phyloP scores from a whole-genome alignment of 2,888 invertebrate species.

The Anoplius nigerrimus region DNA sequence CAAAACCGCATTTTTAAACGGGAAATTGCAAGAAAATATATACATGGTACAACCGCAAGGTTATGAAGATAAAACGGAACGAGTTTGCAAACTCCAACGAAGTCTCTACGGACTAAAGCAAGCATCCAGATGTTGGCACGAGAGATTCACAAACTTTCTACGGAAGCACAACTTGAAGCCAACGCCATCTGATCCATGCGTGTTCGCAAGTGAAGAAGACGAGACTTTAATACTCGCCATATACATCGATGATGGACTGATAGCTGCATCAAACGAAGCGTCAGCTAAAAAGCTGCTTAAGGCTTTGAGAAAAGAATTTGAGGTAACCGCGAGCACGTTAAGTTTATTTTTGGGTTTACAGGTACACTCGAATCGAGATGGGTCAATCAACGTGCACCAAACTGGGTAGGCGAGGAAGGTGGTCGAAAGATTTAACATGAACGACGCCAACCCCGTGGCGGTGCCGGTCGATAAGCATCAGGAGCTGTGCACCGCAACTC shows the following conservation, averaged over 20 bases:
- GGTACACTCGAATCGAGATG: slow-evolving; percentile 3
- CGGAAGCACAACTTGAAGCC: slow-evolving; percentile 31
- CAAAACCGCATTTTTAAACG: no score
- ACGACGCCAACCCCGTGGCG: slow-evolving; percentile 14
- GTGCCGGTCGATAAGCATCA: slow-evolving; percentile 11
- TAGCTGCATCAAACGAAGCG: slow-evolving; percentile 16
- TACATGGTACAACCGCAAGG: no score
- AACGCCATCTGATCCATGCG: slow-evolving; percentile 45
- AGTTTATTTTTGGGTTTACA: neutral
- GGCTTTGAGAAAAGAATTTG: neutral
- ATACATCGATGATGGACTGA: slow-evolving; percentile 50
- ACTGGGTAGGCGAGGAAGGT: slow-evolving; percentile 7
- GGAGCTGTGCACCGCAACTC: slow-evolving; percentile 27
- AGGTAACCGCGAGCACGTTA: neutral
- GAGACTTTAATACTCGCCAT: slow-evolving; percentile 38
- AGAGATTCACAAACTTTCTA: slow-evolving; percentile 33
- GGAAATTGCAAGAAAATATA: no score
- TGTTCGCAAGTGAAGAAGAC: slow-evolving; percentile 30
- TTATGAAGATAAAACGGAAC: no score
- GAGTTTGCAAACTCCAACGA: no score
- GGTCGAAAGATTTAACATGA: slow-evolving; percentile 27
- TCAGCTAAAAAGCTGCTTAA: no score
- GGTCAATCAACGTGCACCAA: slow-evolving; percentile 4
- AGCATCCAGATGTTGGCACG: slow-evolving; percentile 33
- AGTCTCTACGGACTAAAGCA: slow-evolving; percentile 9